Base-by-base conservation (phyloP, 2,888 invertebrate species). In the Sinodicranocentrus sp. region DNA sequence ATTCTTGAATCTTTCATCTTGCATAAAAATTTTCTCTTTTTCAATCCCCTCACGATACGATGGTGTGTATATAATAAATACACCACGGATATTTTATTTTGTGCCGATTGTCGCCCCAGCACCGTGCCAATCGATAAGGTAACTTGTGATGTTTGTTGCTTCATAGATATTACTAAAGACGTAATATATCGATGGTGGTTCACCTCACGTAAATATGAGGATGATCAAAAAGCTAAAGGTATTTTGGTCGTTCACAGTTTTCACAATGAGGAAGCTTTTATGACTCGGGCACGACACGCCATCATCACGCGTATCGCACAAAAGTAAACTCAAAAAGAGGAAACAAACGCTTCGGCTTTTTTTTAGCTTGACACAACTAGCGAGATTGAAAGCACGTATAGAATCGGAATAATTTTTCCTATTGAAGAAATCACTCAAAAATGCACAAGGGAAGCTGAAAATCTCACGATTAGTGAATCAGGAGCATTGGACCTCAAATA, bases 301-400 rank as follows among this genome's bases (percentile, higher is more conserved):
- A 43, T 70, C 75, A 75, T 82, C 82, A 82, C 82, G 82, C 75
- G 75, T 63, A 75, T 75, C 79, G 44, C 65, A 57, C n/a, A n/a
- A n/a, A n/a, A n/a, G n/a, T n/a, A n/a, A n/a, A 26, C 2, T 25
- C 17, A 23, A 25, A 57, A 17, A 70, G 15, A n/a, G 48, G 15
- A 48, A 48, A 5, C 5, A 10, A 33, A 44, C 25, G 67, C 43
- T 63, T 63, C 63, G 63, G 63, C 63, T 63, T 63, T 63, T 19
- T 28, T 63, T 63, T 39, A 48, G 2, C 13, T n/a, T 10, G 13
- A 15, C 48, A 48, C n/a, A 5, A n/a, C 15, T 2, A 6, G 48
- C 15, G 48, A 10, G 15, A 10, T 48, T 48, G 33, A 33, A 19
- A 52, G 52, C 17, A 52, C 52, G 52, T 52, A 52, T 52, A 8